Conservation (phyloP, 2,113 vertebrate species). For the Ageneiosus marmoratus region DNA sequence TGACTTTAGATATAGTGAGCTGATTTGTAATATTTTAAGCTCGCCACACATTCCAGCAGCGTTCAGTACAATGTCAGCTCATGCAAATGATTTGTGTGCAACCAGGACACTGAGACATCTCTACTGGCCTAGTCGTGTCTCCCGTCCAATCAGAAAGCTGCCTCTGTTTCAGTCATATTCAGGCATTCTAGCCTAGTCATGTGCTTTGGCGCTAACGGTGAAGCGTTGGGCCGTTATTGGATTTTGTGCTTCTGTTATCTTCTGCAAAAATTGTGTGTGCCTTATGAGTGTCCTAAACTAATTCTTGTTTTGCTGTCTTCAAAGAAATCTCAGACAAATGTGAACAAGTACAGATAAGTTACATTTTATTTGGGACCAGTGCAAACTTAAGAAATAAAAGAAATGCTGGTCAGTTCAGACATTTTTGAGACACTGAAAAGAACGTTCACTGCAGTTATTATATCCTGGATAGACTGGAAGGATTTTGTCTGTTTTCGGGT, state of each 20-base stretch:
- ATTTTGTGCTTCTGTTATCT: background rate
- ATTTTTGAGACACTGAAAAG: background rate
- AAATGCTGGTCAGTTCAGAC: background rate
- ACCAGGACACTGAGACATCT: background rate
- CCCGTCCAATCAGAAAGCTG: background rate
- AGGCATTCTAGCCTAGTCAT: background rate
- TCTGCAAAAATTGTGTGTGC: background rate
- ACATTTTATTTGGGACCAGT: background rate
- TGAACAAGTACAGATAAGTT: background rate
- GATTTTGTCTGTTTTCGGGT: background rate
- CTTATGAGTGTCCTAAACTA: background rate
- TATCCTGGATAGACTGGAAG: background rate
- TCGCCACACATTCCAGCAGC: too few relatives aligned
- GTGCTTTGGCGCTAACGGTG: background rate
- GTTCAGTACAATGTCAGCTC: background rate
- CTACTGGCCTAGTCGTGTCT: background rate
- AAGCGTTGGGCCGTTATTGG: background rate
- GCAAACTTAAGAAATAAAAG: background rate
- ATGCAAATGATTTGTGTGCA: background rate
- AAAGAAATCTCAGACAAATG: background rate
- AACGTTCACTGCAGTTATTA: constrained; percentile 2
- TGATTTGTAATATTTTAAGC: background rate
- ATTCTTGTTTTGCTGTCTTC: background rate
- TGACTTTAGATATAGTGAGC: background rate
- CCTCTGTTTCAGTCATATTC: background rate